phyloP scores from a whole-genome alignment of 92 coral and sea anemone species.

The Palythoa caribaeorum region DNA sequence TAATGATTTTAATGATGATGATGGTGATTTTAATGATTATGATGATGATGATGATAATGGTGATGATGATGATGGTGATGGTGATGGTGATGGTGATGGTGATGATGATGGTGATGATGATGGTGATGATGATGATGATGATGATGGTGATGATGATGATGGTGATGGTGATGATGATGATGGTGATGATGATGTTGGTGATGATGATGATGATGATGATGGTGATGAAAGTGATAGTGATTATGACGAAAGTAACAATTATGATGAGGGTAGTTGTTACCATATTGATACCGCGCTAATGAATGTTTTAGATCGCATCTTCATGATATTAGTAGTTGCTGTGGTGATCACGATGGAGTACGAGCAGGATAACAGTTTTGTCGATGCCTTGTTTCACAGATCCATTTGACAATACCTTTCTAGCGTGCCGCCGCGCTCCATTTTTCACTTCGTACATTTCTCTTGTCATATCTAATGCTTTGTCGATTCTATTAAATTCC shows the following conservation, averaged over 20 bases:
- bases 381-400: background rate
- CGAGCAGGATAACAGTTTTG: no score
- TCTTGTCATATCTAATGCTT: conserved; percentile 4
- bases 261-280: no score
- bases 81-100: background rate
- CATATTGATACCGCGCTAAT: no score
- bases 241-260: no score
- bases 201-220: background rate
- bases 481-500: conserved; percentile 16
- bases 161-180: background rate
- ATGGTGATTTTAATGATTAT: background rate
- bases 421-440: conserved; percentile 14
- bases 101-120: background rate
- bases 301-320: no score
- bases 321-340: no score
- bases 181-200: background rate
- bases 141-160: background rate
- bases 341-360: no score
- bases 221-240: no score
- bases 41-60: background rate
- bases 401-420: background rate
- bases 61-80: background rate
- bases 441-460: conserved; percentile 8
- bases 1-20: background rate
- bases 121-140: background rate